Conservation (phyloP, 2,797 vertebrate genomes). For the Myotis planiceps region DNA sequence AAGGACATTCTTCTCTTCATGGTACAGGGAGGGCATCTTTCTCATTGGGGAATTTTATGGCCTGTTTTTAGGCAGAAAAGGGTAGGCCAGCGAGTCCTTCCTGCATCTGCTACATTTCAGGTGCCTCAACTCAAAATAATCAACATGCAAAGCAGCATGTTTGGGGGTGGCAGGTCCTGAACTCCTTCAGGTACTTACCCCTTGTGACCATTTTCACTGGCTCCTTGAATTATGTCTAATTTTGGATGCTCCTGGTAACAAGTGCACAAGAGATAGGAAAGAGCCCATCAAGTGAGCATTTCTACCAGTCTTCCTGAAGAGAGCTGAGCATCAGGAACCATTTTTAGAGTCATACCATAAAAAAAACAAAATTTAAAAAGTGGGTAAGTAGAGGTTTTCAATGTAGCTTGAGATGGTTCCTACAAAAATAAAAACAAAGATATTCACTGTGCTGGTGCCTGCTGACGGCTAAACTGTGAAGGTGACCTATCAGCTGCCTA, state of each 20-base stretch:
- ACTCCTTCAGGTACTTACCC: not conserved
- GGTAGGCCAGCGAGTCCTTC: not conserved
- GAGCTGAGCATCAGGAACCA: not conserved
- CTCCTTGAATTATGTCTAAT: not conserved
- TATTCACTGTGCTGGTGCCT: not conserved
- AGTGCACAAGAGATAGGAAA: not conserved
- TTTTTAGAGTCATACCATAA: not conserved
- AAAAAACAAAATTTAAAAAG: not conserved
- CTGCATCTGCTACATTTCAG: not conserved
- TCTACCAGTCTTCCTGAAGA: not conserved
- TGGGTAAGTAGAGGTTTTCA: not conserved
- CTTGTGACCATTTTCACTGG: not conserved
- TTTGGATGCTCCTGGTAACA: not conserved
- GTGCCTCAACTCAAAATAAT: not conserved
- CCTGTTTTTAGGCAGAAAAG: not conserved
- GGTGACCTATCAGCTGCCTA: not conserved
- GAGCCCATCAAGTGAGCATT: not conserved
- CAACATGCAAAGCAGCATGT: not conserved
- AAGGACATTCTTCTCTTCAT: not conserved
- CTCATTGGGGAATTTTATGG: not conserved
- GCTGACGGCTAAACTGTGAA: not conserved
- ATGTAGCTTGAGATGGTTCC: not conserved
- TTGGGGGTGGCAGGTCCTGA: not conserved
- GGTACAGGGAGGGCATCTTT: not conserved
- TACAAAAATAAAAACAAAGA: not conserved